Base-by-base conservation (phyloP, 2,113 vertebrate species). In the Muntiacus muntjak region DNA sequence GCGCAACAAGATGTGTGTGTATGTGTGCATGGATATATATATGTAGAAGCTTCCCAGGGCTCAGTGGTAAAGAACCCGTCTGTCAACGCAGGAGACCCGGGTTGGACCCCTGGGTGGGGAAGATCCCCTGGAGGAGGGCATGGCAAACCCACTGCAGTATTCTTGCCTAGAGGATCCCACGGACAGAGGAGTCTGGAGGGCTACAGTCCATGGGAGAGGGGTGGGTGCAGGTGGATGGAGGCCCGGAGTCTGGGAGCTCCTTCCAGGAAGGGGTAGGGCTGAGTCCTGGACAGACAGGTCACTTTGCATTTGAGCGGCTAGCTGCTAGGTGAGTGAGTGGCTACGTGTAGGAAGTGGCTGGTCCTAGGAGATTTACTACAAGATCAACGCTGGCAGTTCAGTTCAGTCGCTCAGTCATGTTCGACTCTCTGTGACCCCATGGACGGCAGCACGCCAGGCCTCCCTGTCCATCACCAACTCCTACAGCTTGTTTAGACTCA, bases 301-400 rank as follows among this genome's bases (percentile, higher is more conserved):
- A 30, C 6, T 85, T 14, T 71, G 30, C n/a, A 14, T 2, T 1
- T 14, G 10, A 57, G 55, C 26, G 1, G 52, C 2, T 3, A 0
- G 36, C 13, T 57, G 1, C 8, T 0, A 6, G 16, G 25, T 1
- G 14, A 50, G 45, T 19, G 3, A 2, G 4, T 1, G 15, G 30
- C 5, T 33, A 13, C 0, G 25, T 33, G 25, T 23, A 8, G 40
- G 7, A 28, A 36, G 0, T 10, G 7, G 7, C 30, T 8, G 21
- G 30, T 8, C 16, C 3, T 1, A 17, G 57, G n/a, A 54, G 36
- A 10, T 12, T 47, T 5, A 60, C 9, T 15, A 33, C 1, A 14
- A 0, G 86, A 94, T 19, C 19, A 47, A 47, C 0, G 1, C 17
- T 2, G 0, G 64, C 64, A 11, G n/a, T 71, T 54, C 64, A 71